phyloP scores from a whole-genome alignment of 35 echinoderm and acorn worm genomes.

The Diadema setosum region DNA sequence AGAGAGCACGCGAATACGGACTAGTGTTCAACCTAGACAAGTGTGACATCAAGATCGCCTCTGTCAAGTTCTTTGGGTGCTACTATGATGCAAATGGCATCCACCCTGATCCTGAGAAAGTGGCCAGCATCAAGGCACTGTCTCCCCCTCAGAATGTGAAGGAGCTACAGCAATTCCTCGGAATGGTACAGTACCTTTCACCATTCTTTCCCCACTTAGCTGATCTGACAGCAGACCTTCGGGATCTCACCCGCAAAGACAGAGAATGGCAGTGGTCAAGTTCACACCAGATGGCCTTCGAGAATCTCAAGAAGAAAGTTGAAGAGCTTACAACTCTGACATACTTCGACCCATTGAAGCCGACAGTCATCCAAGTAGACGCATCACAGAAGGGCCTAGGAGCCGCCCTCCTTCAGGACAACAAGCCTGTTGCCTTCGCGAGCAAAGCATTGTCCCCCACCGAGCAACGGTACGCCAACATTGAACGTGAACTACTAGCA shows the following conservation, averaged over 20 bases:
- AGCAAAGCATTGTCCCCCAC: slow-evolving; percentile 25
- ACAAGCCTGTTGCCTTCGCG: neutral
- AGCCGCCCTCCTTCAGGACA: slow-evolving; percentile 5
- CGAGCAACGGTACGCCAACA: no score
- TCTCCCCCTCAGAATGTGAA: neutral
- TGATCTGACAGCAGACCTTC: no score
- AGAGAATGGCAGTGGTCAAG: slow-evolving; percentile 15
- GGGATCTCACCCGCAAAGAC: neutral
- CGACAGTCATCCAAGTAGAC: slow-evolving; percentile 29
- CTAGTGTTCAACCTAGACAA: slow-evolving; percentile 43
- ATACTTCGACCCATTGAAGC: slow-evolving; percentile 30
- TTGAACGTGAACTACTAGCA: no score
- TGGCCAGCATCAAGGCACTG: slow-evolving; percentile 7
- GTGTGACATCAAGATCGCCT: slow-evolving; percentile 4
- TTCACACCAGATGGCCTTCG: slow-evolving; percentile 19
- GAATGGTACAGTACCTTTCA: slow-evolving; percentile 41
- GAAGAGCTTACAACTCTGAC: neutral
- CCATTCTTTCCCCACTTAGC: slow-evolving; percentile 34
- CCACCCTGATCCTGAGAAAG: slow-evolving; percentile 20
- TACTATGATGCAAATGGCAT: slow-evolving; percentile 24
- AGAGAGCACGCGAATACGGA: neutral
- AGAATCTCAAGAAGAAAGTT: neutral
- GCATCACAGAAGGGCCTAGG: slow-evolving; percentile 26
- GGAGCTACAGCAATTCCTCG: slow-evolving; percentile 44
- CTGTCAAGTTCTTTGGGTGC: slow-evolving; percentile 54